Evolutionary conservation across 2,113 vertebrate species (phyloP).

Genomic region (Apteryx owenii): DNA sequence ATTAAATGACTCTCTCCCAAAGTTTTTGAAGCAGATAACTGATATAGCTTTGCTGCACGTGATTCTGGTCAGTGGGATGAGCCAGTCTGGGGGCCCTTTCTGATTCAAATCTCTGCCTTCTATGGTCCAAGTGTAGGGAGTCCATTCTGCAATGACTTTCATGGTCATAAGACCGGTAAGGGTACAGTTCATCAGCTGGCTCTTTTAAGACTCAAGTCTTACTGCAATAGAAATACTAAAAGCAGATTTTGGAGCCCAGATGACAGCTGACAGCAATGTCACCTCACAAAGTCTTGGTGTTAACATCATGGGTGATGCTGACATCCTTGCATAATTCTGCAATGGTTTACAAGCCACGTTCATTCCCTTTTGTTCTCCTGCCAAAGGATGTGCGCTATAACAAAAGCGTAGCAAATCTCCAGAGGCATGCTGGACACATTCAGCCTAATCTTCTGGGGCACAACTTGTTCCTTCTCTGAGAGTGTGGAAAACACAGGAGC

Average conservation of each 20-base stretch:
- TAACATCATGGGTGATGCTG: background rate
- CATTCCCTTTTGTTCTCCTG: background rate
- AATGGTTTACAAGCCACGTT: background rate
- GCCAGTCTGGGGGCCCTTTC: background rate
- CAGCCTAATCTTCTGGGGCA: background rate
- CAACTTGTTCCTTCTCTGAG: background rate
- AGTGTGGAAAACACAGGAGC: background rate
- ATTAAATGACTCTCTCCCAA: background rate
- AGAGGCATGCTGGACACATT: background rate
- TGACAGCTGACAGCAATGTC: background rate
- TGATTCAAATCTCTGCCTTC: background rate
- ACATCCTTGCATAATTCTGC: background rate
- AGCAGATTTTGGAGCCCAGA: background rate
- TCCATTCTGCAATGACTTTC: background rate
- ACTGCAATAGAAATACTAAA: background rate
- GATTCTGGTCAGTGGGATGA: background rate
- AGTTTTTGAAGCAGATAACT: background rate
- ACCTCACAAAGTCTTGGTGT: background rate
- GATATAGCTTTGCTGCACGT: background rate
- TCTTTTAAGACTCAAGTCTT: background rate
- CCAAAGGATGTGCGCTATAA: background rate
- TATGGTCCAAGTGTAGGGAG: background rate
- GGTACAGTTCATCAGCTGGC: background rate
- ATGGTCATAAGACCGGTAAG: background rate
- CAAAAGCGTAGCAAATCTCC: background rate